A percentile compares a stretch with the other conserved stretches of the same genome.
Conservation (phyloP, 2,888 invertebrate species). For the Odontocerum albicorne region DNA sequence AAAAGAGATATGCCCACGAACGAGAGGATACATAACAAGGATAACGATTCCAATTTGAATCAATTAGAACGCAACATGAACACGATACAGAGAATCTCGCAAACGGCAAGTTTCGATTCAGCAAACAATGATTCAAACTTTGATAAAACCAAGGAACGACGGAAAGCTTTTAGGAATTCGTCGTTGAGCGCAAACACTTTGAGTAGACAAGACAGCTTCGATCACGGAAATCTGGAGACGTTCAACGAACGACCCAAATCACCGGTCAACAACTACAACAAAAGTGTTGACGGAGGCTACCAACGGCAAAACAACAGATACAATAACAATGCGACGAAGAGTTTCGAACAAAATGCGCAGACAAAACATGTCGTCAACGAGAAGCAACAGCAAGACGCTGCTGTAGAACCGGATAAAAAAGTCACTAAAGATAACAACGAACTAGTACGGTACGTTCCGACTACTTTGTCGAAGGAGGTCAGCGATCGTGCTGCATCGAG, state of each 20-base stretch:
- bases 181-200: neutral
- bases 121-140: neutral
- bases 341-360: conserved; percentile 2
- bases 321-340: conserved; percentile 3
- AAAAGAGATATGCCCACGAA: neutral
- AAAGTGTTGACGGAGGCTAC: neutral
- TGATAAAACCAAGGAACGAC: conserved; percentile 10
- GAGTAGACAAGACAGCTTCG: conserved; percentile 18
- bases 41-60: neutral
- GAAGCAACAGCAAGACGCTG: neutral
- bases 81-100: conserved; percentile 5
- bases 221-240: too few species aligned
- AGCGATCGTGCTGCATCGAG: conserved; percentile 14
- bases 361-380: conserved; percentile 3
- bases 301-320: neutral
- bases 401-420: too few species aligned
- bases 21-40: neutral
- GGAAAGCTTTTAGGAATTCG: conserved; percentile 18
- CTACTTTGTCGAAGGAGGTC: conserved; percentile 9
- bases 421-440: neutral
- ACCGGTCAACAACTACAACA: neutral
- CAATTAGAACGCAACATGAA: conserved; percentile 17
- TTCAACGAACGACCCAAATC: too few species aligned
- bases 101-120: conserved; percentile 4
- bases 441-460: neutral